Evolutionary conservation across 2,113 vertebrate genomes (phyloP).

Genomic region (Lagopus muta): DNA sequence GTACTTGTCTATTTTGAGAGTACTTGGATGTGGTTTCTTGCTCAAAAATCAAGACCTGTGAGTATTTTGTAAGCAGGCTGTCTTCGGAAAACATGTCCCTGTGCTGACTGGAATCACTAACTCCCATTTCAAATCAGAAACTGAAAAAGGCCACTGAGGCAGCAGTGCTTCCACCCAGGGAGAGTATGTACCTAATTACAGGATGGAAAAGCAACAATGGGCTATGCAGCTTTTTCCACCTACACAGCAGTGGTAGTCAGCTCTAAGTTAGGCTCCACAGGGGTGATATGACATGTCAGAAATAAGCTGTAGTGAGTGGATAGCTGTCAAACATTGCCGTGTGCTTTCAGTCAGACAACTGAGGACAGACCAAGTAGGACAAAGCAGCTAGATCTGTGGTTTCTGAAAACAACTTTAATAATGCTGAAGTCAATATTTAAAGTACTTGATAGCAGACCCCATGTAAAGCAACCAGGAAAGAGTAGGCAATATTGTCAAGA

Average conservation of each 20-base stretch:
- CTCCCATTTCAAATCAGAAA: background rate
- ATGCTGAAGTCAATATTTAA: background rate
- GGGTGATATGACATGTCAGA: background rate
- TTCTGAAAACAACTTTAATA: background rate
- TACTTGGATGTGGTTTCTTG: background rate
- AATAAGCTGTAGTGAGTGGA: background rate
- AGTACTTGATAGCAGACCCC: background rate
- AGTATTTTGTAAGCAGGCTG: background rate
- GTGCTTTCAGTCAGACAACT: background rate
- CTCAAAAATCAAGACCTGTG: background rate
- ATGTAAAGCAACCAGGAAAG: background rate
- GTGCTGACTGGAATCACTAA: background rate
- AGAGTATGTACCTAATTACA: conserved; percentile 7
- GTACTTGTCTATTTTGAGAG: background rate
- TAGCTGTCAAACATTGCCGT: background rate
- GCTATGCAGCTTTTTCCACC: background rate
- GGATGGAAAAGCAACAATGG: background rate
- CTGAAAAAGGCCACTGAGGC: background rate
- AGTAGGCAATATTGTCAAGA: background rate
- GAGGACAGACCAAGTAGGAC: background rate
- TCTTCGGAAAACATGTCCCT: background rate
- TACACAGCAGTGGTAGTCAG: background rate
- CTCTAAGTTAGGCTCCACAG: background rate
- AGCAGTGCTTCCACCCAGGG: background rate
- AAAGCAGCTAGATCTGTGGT: background rate